Evolutionary conservation across 2,888 invertebrate genomes (phyloP), one percentile per base, ranked within the genome.

Genomic region (Cephus pygmeus): DNA sequence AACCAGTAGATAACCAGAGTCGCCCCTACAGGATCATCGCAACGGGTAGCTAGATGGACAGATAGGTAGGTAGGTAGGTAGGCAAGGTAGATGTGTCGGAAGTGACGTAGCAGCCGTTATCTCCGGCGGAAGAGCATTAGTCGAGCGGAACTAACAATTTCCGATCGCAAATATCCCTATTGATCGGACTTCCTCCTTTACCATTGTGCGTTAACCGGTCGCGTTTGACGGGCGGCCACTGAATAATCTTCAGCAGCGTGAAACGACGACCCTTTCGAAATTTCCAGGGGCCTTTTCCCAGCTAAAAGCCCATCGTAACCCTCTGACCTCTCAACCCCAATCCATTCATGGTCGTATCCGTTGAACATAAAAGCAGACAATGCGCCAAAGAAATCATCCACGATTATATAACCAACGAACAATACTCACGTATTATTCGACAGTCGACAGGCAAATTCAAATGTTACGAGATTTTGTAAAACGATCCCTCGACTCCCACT

Each of bases 91-190:
- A 76, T 79, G 74, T 79, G 78, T 81, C 79, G 80, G 79, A 78
- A 78, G 80, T 80, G 75, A 79, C 79, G 82, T 80, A 77, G 79
- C 77, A 76, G 80, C 83, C 84, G 84, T 86, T 87, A 90, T 87
- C 87, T 87, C 85, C 82, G 80, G 79, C 87, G 88, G 88, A 89
- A 88, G 85, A 83, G 87, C 88, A 89, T 90, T 90, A 90, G 87
- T 83, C 83, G 79, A 78, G 81, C 87, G 90, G 90, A 90, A 87
- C 85, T 87, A 84, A 87, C 88, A 90, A 91, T 91, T 90, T 91
- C 90, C 91, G 88, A 87, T 88, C 83, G 87, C 87, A 88, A 90
- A 89, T 86, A 86, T 87, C 82, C 82, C 85, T 85, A 87, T 86
- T 87, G 87, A 90, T 88, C 88, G 86, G 81, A 86, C 87, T 85